Evolutionary conservation across 2,113 vertebrate genomes (phyloP), one percentile per base, ranked within the genome.

Genomic region (Syngnathus scovelli): DNA sequence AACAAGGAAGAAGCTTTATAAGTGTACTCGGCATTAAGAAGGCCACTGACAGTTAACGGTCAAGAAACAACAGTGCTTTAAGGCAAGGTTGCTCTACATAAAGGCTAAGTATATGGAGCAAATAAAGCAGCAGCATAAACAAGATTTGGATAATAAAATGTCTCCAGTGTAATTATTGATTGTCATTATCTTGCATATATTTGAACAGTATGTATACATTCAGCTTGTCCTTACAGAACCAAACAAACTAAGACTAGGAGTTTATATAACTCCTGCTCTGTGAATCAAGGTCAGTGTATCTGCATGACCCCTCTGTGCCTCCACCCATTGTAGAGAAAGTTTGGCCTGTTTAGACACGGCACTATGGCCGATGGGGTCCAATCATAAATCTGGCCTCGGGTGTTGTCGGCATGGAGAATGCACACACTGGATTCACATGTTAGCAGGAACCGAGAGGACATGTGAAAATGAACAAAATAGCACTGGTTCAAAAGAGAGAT

Each of bases 1-100:
- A n/a, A 44, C 39, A 46, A 44, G 41, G 44, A 38, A 38, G 39
- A 62, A 62, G 61, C n/a, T 78, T 81, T 83, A 86, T 78, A 87
- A 85, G 86, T 86, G 89, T 81, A 71, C 80, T 85, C 80, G 84
- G 85, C 80, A 87, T 81, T 82, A 67, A 59, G 76, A 66, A 81
- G 64, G 81, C 76, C 72, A 78, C 21, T 59, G 68, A 75, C 75
- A 86, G 80, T 77, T 68, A 78, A 77, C 12, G 67, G 68, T 83
- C 68, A 82, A 33, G 67, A 81, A 61, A 79, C 70, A 78, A 65
- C 74, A 79, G 76, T 80, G 74, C 72, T 73, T 61, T 36, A 58
- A 69, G 74, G 48, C 4, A 65, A 67, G 69, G 6, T 52, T 64
- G 74, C 49, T 11, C 60, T 46, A 70, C 43, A 15, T 67, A 64